A percentile compares a stretch with the other conserved stretches of the same genome.
Conservation (phyloP, 2,113 vertebrate species). For the Eurystomus gularis region DNA sequence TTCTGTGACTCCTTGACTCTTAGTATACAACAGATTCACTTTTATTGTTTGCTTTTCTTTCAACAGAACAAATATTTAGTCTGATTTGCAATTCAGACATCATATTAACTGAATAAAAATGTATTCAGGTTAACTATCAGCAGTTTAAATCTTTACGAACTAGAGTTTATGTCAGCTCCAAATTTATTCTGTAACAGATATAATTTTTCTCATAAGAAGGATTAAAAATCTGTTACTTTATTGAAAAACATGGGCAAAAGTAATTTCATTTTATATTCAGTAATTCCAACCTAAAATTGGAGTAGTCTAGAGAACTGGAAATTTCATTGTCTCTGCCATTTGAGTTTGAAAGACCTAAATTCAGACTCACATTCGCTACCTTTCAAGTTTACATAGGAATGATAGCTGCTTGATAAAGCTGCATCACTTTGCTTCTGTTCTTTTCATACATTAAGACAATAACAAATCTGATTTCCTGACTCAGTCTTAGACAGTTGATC, state of each 20-base stretch:
- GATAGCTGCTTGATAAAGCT: not conserved
- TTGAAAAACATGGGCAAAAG: not conserved
- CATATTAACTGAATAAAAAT: not conserved
- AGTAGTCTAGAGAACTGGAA: not conserved
- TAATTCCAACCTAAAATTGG: not conserved
- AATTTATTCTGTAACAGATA: not conserved
- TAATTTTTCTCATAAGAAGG: not conserved
- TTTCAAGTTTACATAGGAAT: not conserved
- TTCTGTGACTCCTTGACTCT: not conserved
- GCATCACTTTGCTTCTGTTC: not conserved
- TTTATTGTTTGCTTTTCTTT: not conserved
- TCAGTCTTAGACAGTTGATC: not conserved
- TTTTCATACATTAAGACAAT: not conserved
- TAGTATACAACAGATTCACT: not conserved
- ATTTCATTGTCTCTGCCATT: not conserved
- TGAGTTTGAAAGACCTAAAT: not conserved
- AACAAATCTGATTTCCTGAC: not conserved
- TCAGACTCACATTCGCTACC: not conserved
- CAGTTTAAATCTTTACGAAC: not conserved
- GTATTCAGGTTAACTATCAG: not conserved
- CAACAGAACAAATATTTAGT: not conserved
- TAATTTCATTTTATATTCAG: not conserved
- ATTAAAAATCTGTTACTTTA: not conserved
- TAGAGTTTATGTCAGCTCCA: not conserved
- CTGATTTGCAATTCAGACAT: not conserved